Evolutionary conservation across 2,797 vertebrate species (phyloP), one percentile per base, ranked within the genome.

Genomic region (Ateles fusciceps): DNA sequence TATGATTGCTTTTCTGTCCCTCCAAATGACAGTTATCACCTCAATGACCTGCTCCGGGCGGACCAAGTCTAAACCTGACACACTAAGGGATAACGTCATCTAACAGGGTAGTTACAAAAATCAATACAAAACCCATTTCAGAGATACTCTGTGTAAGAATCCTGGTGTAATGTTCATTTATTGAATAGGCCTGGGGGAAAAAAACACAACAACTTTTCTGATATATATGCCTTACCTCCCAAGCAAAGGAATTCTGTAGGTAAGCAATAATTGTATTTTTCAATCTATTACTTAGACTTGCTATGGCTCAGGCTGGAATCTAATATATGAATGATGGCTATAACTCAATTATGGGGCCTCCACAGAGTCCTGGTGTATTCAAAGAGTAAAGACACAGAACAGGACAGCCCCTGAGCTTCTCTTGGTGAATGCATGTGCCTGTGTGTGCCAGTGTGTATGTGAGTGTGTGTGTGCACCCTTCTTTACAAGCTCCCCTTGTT

Each of bases 111-210:
- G 99, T 99, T 99, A 99, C 99, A 99, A 99, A 99, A 99, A 99
- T 99, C 99, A 99, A 99, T 99, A 99, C 99, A 99, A 99, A 99
- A 99, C 99, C 99, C 99, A 99, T 99, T 99, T 99, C 99, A 99
- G 99, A 99, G 99, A 99, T 99, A 99, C 99, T 99, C 99, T 97
- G 99, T 99, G 98, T 99, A 99, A 98, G 98, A 99, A 99, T 99
- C 99, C 99, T 98, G 99, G 99, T 99, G 99, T 99, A 99, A 99
- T 99, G 99, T 99, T 99, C 99, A 99, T 99, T 99, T 99, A 99
- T 99, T 99, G 99, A 99, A 99, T 99, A 99, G 99, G 99, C 99
- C 99, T 99, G 98, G 99, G 99, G 99, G 99, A 98, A 97, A 98
- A 99, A 98, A 98, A 97, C 95, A 99, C 85, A 99, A 98, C 99